Conservation (phyloP, 2,888 invertebrate genomes). For the Lepetodrilus schrolli region DNA sequence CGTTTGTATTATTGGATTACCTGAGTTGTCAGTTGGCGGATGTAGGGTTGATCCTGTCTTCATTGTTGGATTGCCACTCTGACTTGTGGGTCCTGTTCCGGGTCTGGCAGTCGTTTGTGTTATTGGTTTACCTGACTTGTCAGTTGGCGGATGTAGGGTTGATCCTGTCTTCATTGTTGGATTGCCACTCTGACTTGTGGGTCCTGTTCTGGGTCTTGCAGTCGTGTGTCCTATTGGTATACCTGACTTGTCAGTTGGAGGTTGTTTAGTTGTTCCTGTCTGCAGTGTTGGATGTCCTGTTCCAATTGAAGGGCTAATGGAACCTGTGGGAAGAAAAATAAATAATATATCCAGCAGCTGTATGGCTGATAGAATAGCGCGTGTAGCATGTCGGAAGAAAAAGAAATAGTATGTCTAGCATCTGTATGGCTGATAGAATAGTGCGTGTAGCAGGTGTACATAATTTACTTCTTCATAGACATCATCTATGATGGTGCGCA, state of each 20-base stretch:
- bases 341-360: too few species aligned
- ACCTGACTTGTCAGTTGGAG: neutral
- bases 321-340: too few species aligned
- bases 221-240: too few species aligned
- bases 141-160: neutral
- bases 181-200: neutral
- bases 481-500: too few species aligned
- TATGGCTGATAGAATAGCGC: too few species aligned
- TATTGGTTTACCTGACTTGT: too few species aligned
- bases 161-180: slow-evolving; percentile 35
- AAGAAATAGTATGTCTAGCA: too few species aligned
- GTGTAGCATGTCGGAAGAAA: too few species aligned
- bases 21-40: neutral
- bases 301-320: neutral
- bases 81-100: neutral
- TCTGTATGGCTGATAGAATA: too few species aligned
- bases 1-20: too few species aligned
- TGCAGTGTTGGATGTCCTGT: slow-evolving; percentile 29
- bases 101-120: slow-evolving; percentile 31
- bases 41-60: slow-evolving; percentile 22
- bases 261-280: slow-evolving; percentile 25
- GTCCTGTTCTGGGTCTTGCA: slow-evolving; percentile 12
- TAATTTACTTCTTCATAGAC: too few species aligned
- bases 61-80: neutral
- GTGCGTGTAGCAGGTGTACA: too few species aligned